phyloP scores from a whole-genome alignment of 2,113 vertebrate genomes.

The Solea senegalensis region DNA sequence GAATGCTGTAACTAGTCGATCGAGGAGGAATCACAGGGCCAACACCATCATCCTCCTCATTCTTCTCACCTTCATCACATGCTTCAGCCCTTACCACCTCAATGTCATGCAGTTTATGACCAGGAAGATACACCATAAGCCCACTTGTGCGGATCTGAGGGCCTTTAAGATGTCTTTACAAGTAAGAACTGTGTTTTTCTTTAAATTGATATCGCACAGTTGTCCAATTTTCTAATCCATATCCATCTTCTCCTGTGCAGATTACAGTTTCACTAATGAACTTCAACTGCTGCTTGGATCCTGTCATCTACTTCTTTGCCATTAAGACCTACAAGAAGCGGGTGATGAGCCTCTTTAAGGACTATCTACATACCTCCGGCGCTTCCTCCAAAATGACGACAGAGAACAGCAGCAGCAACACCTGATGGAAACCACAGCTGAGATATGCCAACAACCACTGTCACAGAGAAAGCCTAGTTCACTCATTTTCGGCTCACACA shows the following conservation, averaged over 20 bases:
- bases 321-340: slow-evolving; percentile 85
- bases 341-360: slow-evolving; percentile 83
- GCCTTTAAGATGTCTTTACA: slow-evolving; percentile 85
- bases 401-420: slow-evolving; percentile 84
- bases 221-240: not conserved
- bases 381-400: slow-evolving; percentile 74
- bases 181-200: slow-evolving; percentile 50
- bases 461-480: slow-evolving; percentile 13
- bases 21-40: slow-evolving; percentile 74
- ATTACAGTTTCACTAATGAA: slow-evolving; percentile 87
- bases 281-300: slow-evolving; percentile 87
- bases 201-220: not conserved
- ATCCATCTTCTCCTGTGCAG: slow-evolving; percentile 62
- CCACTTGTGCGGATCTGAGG: slow-evolving; percentile 76
- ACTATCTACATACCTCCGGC: slow-evolving; percentile 67
- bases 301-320: slow-evolving; percentile 89
- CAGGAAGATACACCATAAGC: slow-evolving; percentile 71
- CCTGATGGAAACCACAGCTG: slow-evolving; percentile 64
- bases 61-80: slow-evolving; percentile 80
- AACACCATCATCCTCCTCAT: slow-evolving; percentile 83
- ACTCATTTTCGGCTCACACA: not conserved
- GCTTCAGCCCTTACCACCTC: slow-evolving; percentile 87
- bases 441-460: not conserved
- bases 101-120: slow-evolving; percentile 85
- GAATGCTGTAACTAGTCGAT: slow-evolving; percentile 73